phyloP scores from a whole-genome alignment of 2,113 vertebrate genomes.

The Hemiscyllium ocellatum region DNA sequence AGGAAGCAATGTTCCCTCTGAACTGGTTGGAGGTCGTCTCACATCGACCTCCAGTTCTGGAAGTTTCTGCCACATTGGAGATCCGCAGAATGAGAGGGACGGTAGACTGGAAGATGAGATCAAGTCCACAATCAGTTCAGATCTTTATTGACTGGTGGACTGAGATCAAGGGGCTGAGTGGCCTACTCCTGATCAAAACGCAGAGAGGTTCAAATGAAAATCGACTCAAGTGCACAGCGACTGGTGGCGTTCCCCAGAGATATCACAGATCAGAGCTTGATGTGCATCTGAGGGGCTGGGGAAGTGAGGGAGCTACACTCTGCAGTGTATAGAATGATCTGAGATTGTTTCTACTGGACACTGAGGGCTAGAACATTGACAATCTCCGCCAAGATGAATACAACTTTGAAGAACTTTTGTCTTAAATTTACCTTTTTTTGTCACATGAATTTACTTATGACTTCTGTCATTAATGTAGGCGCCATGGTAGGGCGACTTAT shows the following conservation, averaged over 20 bases:
- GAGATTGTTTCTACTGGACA: not conserved
- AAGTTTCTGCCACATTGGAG: no score
- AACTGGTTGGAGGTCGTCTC: no score
- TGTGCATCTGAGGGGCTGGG: not conserved
- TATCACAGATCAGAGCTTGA: not conserved
- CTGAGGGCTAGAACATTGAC: not conserved
- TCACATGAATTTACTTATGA: no score
- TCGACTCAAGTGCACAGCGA: no score
- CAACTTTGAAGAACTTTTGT: no score
- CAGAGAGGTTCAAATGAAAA: not conserved
- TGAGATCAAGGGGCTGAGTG: not conserved
- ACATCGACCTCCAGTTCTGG: no score
- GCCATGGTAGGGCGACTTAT: no score
- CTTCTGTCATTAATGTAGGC: no score
- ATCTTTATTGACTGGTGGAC: not conserved
- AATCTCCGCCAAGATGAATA: not conserved
- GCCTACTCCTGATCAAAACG: not conserved
- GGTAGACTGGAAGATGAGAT: not conserved
- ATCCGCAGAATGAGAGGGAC: no score
- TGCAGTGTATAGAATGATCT: not conserved
- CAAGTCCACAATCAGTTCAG: not conserved
- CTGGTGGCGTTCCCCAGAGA: not conserved
- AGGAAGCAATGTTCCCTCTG: no score
- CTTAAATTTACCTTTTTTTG: no score
- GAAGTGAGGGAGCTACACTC: not conserved